A percentile compares a stretch with the other conserved stretches of the same genome.
Conservation (phyloP, 2,797 vertebrate species). For the Aeoliscus strigatus region DNA sequence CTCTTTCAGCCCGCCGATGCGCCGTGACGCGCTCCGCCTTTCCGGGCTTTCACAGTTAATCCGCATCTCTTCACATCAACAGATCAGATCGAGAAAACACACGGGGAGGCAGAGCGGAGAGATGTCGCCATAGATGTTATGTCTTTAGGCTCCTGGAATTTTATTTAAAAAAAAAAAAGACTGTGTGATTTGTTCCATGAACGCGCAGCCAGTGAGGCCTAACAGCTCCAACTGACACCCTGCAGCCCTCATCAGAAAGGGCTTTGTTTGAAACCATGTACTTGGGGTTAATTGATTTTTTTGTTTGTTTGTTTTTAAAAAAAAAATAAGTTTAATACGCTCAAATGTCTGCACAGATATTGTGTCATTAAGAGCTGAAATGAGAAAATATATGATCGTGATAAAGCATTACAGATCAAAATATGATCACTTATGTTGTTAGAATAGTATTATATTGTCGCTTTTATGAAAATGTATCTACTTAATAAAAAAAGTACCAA, state of each 20-base stretch:
- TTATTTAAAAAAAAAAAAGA: slow-evolving; percentile 38
- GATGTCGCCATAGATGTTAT: slow-evolving; percentile 34
- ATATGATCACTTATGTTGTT: too few relatives aligned
- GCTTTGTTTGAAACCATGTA: slow-evolving; percentile 54
- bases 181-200: slow-evolving; percentile 39
- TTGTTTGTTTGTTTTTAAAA: too few relatives aligned
- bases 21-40: slow-evolving; percentile 87
- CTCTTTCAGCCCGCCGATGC: slow-evolving; percentile 83
- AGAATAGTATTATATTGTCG: too few relatives aligned
- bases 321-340: too few relatives aligned
- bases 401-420: too few relatives aligned
- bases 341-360: too few relatives aligned
- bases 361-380: too few relatives aligned
- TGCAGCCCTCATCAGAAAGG: slow-evolving; percentile 57
- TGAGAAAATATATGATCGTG: too few relatives aligned
- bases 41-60: slow-evolving; percentile 85
- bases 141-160: slow-evolving; percentile 22
- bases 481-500: too few relatives aligned
- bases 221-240: slow-evolving; percentile 60
- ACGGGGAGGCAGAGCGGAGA: slow-evolving; percentile 50
- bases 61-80: slow-evolving; percentile 87
- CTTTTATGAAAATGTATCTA: too few relatives aligned
- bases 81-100: slow-evolving; percentile 81
- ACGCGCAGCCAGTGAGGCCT: slow-evolving; percentile 48
- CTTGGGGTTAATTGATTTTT: slow-evolving; percentile 65